A percentile compares a stretch with the other conserved stretches of the same genome.
Evolutionary conservation across 2,797 vertebrate species (phyloP).

Genomic region (Brotula barbata): DNA sequence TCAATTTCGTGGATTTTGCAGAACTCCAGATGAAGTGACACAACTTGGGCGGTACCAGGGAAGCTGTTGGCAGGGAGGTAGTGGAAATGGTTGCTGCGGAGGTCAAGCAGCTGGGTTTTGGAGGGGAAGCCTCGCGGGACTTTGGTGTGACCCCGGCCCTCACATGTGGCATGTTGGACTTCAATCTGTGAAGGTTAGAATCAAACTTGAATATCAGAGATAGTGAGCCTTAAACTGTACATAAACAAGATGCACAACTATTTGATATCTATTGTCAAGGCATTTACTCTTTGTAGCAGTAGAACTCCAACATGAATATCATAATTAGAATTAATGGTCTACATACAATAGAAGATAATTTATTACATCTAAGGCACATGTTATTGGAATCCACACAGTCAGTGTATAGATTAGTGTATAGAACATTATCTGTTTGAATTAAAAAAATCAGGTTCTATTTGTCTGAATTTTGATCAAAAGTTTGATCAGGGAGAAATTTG

Average conservation of each 20-base stretch:
- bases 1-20: slow-evolving; percentile 80
- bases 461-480: no score
- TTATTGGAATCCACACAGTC: no score
- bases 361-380: no score
- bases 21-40: slow-evolving; percentile 88
- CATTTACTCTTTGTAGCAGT: no score
- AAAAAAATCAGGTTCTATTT: no score
- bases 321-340: no score
- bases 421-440: no score
- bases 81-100: slow-evolving; percentile 82
- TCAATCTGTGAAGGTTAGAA: slow-evolving; percentile 50
- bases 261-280: neutral
- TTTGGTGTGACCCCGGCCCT: slow-evolving; percentile 74
- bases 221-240: neutral
- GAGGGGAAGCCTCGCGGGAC: slow-evolving; percentile 84
- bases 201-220: neutral
- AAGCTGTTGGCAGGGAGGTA: slow-evolving; percentile 80
- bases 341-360: no score
- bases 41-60: slow-evolving; percentile 70
- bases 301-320: no score
- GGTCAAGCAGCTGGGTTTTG: slow-evolving; percentile 83
- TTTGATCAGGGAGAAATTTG: no score
- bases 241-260: neutral
- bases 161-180: slow-evolving; percentile 82
- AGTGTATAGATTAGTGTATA: no score